Percentiles rank a stretch among this genome's conserved stretches.
These are phyloP conservation scores for Drosophila grimshawi DNA, from an alignment of 1,140 invertebrate genomes.

Conservation along the genomic window DNA sequence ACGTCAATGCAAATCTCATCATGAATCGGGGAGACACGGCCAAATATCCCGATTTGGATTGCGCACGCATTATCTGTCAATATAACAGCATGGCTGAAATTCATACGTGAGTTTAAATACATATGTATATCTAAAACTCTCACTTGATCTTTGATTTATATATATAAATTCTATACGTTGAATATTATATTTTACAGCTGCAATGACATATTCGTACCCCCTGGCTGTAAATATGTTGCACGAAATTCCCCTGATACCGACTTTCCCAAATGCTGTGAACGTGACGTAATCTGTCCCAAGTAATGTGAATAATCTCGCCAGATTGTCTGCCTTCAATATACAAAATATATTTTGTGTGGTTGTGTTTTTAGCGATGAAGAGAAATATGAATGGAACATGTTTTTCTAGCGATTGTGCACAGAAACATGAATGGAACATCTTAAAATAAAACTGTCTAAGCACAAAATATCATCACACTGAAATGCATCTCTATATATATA, in stretches of 20 bases:
- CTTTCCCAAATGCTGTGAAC: slow-evolving; percentile 13
- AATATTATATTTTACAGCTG: slow-evolving; percentile 16
- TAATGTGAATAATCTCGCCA: not conserved
- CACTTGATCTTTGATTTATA: not conserved
- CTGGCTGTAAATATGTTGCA: slow-evolving; percentile 9
- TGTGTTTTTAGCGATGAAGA: not conserved
- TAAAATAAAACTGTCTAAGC: slow-evolving; percentile 1
- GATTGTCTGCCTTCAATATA: not conserved
- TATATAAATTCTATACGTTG: not conserved
- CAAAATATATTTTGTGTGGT: not conserved
- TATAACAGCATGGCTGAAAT: not conserved
- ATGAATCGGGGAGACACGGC: not conserved
- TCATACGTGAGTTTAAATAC: slow-evolving; percentile 3
- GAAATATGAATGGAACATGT: slow-evolving; percentile 1
- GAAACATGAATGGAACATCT: slow-evolving; percentile 2
- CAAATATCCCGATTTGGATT: slow-evolving; percentile 3
- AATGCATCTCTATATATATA: not conserved
- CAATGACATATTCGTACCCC: not conserved
- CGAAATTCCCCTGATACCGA: slow-evolving; percentile 7
- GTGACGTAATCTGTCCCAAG: too few relatives aligned
- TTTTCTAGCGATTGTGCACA: not conserved
- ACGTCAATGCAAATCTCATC: slow-evolving; percentile 7
- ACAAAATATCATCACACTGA: not conserved
- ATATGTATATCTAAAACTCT: too few relatives aligned
- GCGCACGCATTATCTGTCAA: slow-evolving; percentile 10